Evolutionary conservation across 2,888 invertebrate species (phyloP).

Genomic region (Heliconius charithonia): DNA sequence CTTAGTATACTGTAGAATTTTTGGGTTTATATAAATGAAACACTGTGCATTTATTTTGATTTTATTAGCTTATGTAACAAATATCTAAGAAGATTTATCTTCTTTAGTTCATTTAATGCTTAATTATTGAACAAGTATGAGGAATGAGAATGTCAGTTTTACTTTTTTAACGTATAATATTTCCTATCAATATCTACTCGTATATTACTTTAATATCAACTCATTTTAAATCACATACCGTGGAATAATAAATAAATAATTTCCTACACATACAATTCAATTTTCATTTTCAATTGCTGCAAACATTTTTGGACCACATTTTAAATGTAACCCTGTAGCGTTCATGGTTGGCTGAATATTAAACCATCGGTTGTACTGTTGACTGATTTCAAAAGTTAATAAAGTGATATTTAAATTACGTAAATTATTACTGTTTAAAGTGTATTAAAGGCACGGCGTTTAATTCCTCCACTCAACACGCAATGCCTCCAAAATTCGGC

Average conservation of each 20-base stretch:
- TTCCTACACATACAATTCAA: not conserved
- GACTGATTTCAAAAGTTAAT: slow-evolving; percentile 15
- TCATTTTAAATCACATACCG: not conserved
- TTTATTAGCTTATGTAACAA: not conserved
- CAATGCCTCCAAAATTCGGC: no score
- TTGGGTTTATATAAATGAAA: not conserved
- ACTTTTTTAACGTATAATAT: no score
- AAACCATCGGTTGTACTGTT: slow-evolving; percentile 20
- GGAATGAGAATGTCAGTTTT: no score
- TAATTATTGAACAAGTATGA: no score
- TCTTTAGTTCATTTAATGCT: no score
- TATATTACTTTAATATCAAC: not conserved
- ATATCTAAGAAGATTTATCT: not conserved
- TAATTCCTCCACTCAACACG: no score
- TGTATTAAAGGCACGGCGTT: no score
- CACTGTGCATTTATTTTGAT: not conserved
- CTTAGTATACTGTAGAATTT: slow-evolving; percentile 14
- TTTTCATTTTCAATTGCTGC: slow-evolving; percentile 14
- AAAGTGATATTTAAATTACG: slow-evolving; percentile 3
- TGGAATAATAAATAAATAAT: slow-evolving; percentile 1
- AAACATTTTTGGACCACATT: slow-evolving; percentile 8
- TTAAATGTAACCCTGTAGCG: slow-evolving; percentile 9
- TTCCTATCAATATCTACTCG: not conserved
- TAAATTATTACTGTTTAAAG: not conserved
- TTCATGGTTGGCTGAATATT: slow-evolving; percentile 17